These are phyloP conservation scores for Megamerina dolium DNA, from an alignment of 2,888 invertebrate species.

Conservation along the genomic window DNA sequence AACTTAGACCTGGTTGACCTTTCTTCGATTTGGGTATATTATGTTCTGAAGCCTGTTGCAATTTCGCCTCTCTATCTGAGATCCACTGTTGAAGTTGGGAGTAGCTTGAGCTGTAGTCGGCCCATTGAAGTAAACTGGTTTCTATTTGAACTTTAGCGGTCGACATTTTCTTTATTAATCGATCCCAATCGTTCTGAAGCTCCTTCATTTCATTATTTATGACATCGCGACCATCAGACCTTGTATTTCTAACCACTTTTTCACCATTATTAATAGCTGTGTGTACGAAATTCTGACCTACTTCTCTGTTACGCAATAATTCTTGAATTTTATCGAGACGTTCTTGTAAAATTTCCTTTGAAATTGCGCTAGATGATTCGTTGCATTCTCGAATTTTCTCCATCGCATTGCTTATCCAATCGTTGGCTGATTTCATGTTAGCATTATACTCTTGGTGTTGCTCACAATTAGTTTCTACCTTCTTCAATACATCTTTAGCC, in stretches of 20 bases:
- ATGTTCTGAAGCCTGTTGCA: slow-evolving; percentile 83
- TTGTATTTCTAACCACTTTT: slow-evolving; percentile 78
- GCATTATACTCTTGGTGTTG: slow-evolving; percentile 77
- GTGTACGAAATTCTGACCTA: slow-evolving; percentile 81
- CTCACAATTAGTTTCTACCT: slow-evolving; percentile 81
- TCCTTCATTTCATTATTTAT: slow-evolving; percentile 84
- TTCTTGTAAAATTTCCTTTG: slow-evolving; percentile 75
- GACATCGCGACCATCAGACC: slow-evolving; percentile 81
- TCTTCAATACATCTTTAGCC: slow-evolving; percentile 82
- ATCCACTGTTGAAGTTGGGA: slow-evolving; percentile 92
- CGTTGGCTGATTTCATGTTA: slow-evolving; percentile 68
- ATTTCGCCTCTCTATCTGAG: slow-evolving; percentile 83
- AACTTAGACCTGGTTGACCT: slow-evolving; percentile 71
- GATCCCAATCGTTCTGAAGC: slow-evolving; percentile 87
- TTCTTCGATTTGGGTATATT: slow-evolving; percentile 74
- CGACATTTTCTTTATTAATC: slow-evolving; percentile 83
- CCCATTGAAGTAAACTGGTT: slow-evolving; percentile 88
- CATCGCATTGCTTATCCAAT: slow-evolving; percentile 84
- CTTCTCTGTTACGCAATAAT: slow-evolving; percentile 72
- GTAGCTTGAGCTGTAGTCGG: slow-evolving; percentile 90
- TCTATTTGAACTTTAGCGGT: slow-evolving; percentile 87
- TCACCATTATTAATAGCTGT: slow-evolving; percentile 84
- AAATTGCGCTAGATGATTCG: slow-evolving; percentile 66
- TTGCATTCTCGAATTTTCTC: slow-evolving; percentile 74
- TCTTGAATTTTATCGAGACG: slow-evolving; percentile 75